These are phyloP conservation scores for Dinocampus coccinellae DNA, from an alignment of 2,888 invertebrate genomes.

Conservation along the genomic window DNA sequence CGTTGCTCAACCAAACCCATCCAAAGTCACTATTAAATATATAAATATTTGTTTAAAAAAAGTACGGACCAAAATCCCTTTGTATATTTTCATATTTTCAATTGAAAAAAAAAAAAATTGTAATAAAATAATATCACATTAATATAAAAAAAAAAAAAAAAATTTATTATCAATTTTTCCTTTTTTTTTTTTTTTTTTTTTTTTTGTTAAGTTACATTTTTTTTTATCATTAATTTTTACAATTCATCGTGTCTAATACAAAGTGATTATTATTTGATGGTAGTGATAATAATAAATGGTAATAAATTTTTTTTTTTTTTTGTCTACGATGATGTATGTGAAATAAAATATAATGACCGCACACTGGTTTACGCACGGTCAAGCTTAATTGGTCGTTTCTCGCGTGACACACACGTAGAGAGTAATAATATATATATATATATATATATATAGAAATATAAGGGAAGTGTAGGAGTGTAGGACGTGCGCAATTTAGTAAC, in stretches of 20 bases:
- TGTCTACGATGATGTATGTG: not conserved
- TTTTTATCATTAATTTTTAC: too few relatives aligned
- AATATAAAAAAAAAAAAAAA: too few relatives aligned
- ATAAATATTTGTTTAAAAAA: not conserved
- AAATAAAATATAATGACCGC: not conserved
- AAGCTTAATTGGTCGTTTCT: constrained; percentile 35
- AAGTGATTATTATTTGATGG: too few relatives aligned
- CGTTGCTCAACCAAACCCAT: not conserved
- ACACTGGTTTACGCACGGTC: constrained; percentile 12
- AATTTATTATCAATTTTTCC: too few relatives aligned
- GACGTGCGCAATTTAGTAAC: constrained; percentile 45
- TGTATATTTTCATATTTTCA: not conserved
- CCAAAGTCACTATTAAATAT: not conserved
- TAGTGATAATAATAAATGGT: too few relatives aligned
- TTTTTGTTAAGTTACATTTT: too few relatives aligned
- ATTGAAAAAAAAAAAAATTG: too few relatives aligned
- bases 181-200: too few relatives aligned
- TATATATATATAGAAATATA: too few relatives aligned
- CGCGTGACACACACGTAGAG: not conserved
- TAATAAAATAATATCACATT: too few relatives aligned
- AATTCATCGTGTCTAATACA: too few relatives aligned
- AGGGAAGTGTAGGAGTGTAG: constrained; percentile 16
- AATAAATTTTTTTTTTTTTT: not conserved
- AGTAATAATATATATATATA: not conserved
- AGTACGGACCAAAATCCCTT: too few relatives aligned